These are phyloP conservation scores for Galbula dea DNA, from an alignment of 2,113 vertebrate species.

Conservation along the genomic window DNA sequence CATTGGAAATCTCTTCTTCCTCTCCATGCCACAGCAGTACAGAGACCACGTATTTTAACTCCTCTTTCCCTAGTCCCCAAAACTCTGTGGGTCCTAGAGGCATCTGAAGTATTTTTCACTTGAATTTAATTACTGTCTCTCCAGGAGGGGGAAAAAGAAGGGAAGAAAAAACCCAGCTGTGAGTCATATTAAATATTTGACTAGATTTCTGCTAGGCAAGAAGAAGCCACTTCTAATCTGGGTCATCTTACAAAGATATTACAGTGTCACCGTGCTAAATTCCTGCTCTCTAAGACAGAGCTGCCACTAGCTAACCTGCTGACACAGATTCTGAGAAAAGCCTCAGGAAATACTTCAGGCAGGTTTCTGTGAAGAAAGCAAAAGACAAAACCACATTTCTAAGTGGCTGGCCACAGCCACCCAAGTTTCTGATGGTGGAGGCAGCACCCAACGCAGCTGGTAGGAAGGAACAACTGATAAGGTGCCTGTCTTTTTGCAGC, in stretches of 20 bases:
- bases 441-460: not conserved
- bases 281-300: not conserved
- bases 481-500: not conserved
- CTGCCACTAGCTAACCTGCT: not conserved
- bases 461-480: not conserved
- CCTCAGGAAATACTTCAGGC: conserved; percentile 15
- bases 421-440: not conserved
- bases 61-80: not conserved
- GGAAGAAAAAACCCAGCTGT: not conserved
- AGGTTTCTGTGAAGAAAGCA: not conserved
- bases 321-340: conserved; percentile 38
- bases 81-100: not conserved
- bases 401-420: not conserved
- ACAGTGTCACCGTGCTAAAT: not conserved
- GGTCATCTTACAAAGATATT: not conserved
- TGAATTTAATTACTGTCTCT: not conserved
- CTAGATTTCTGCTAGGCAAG: not conserved
- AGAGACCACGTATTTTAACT: not conserved
- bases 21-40: not conserved
- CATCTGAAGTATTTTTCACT: not conserved
- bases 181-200: not conserved
- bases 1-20: not conserved
- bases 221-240: conserved; percentile 5
- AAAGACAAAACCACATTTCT: not conserved
- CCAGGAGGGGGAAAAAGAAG: too few relatives aligned